Base-by-base conservation (phyloP, 2,888 invertebrate genomes). In the Eupithecia centaureata region DNA sequence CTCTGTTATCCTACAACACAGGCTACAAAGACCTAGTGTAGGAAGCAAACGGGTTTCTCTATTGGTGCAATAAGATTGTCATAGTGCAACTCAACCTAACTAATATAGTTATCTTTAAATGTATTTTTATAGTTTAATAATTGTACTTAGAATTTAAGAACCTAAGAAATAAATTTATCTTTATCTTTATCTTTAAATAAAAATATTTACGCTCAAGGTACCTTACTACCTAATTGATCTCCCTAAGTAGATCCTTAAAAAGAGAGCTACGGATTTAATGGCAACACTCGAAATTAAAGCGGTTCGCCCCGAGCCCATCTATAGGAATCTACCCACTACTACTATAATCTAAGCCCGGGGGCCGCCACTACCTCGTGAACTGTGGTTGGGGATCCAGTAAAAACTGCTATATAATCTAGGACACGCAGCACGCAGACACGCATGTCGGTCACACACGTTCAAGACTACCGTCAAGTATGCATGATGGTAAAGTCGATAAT, bases 371-470 rank as follows among this genome's bases (percentile, higher is more conserved):
- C 30, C 30, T n/a, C 30, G 18, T 57, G 18, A 32, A 18, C 57
- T 57, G 57, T 57, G 32, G 54, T 18, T 28, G n/a, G 28, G 54
- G 47, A 8, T 47, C 30, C n/a, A 10, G 60, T 66, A 70, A 51
- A n/a, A 66, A 70, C 70, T 70, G 66, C 57, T 58, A 18, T 22
- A 38, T 42, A 61, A 57, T 66, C 70, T 60, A 66, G 32, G 61
- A 63, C 61, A 63, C 61, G 57, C 35, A 66, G 52, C 54, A 56
- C 30, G 54, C 28, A 56, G 54, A n/a, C n/a, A 56, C 28, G 54
- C 27, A 27, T 47, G 47, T 22, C 1, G 22, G 22, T 22, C 47
- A 47, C 22, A 47, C 10, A 47, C 18, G 47, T 22, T 47, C 47
- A 47, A 10, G 22, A 10, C 47, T 22, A 12, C 4, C 10, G 3